Base-by-base conservation (phyloP, 2,113 vertebrate species). In the Silurus glanis region DNA sequence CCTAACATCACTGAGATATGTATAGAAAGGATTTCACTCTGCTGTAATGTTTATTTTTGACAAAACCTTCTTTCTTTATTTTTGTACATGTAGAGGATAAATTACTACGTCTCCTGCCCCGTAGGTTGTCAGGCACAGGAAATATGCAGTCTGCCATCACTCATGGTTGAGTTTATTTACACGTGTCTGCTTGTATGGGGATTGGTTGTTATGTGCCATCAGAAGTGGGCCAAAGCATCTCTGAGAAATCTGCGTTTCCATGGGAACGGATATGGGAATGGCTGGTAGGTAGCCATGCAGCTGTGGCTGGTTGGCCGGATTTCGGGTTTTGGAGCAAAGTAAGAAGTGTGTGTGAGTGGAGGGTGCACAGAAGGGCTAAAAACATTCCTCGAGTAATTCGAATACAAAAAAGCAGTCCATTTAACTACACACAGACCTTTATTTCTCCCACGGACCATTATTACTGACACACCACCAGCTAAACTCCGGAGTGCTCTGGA, bases 221-320 rank as follows among this genome's bases (percentile, higher is more conserved):
- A 53, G 69, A 85, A 85, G 61, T 85, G 78, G 79, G 82, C 82
- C 82, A 86, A 64, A 80, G 83, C 87, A 84, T 86, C 58, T 80
- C 37, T 37, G 21, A 84, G 61, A 87, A 71, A 17, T 71, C 45
- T 84, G 23, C 8, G 84, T 90, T 90, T 47, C 89, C 62, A 82
- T 86, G 89, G 89, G 64, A 84, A 88, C 59, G 4, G 78, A 51
- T 21, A 47, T 80, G 56, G 56, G 58, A 61, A 59, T 55, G 45
- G 74, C 74, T 80, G 56, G 74, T 58, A 53, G 37, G 28, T 58
- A 83, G 84, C 25, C 12, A 45, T 85, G 49, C 83, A 85, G 87
- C 83, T 87, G 82, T 61, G 45, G 28, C 72, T 87, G 72, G 55
- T 87, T 87, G 82, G 81, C 23, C 3, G 5, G 6, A 25, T 69